These are phyloP conservation scores for Eilema depressum DNA, from an alignment of 2,888 invertebrate genomes.

Conservation along the genomic window DNA sequence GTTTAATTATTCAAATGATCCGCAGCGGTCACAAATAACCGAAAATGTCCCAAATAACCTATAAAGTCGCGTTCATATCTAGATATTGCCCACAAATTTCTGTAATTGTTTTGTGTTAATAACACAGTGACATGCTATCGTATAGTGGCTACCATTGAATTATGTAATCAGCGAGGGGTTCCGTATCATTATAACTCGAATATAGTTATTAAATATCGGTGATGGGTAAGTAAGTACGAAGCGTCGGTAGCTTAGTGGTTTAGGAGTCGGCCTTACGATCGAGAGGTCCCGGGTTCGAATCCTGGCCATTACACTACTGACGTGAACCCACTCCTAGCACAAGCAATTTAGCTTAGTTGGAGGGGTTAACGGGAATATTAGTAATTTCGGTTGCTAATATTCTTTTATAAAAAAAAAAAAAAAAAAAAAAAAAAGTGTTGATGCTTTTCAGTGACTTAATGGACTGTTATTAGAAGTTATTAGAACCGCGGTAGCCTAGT, in stretches of 20 bases:
- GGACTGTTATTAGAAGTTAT: conserved; percentile 2
- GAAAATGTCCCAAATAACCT: conserved; percentile 61
- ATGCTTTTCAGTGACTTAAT: conserved; percentile 1
- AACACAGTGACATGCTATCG: conserved; percentile 66
- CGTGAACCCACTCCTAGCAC: too few species aligned
- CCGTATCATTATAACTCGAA: conserved; percentile 1
- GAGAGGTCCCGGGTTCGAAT: too few species aligned
- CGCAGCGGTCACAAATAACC: conserved; percentile 41
- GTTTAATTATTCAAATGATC: conserved; percentile 67
- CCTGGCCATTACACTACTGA: too few species aligned
- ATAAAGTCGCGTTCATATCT: conserved; percentile 67
- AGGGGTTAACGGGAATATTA: too few species aligned
- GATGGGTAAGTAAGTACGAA: not conserved
- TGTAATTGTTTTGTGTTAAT: conserved; percentile 76
- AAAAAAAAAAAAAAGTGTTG: too few species aligned
- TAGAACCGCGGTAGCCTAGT: too few species aligned
- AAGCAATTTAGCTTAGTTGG: too few species aligned
- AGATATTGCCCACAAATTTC: conserved; percentile 76
- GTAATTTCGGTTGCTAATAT: too few species aligned
- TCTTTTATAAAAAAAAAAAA: too few species aligned
- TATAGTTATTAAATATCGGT: conserved; percentile 14
- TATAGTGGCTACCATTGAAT: conserved; percentile 25
- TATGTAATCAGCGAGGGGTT: conserved; percentile 25
- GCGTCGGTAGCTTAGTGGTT: too few species aligned
- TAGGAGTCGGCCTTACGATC: too few species aligned